Evolutionary conservation across 2,797 vertebrate species (phyloP).

Genomic region (Gallinago stenura): DNA sequence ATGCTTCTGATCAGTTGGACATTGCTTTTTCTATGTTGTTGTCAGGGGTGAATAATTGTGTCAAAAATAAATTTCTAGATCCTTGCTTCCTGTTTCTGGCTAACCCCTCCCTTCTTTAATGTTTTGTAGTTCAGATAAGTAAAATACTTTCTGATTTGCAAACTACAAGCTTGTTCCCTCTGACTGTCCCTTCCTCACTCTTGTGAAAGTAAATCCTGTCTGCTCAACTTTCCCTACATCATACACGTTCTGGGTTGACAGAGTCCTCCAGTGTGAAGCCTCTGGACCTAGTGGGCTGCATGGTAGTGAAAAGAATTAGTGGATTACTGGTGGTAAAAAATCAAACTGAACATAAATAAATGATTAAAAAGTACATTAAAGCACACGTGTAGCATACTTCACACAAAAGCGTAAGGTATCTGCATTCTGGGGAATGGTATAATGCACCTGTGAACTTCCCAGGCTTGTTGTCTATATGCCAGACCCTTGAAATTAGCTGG

Average conservation of each 20-base stretch:
- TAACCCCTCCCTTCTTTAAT: conserved; percentile 38
- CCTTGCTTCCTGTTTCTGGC: conserved; percentile 46
- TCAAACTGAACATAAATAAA: not conserved
- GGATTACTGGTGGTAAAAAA: not conserved
- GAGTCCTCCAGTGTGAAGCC: not conserved
- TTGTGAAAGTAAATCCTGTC: conserved; percentile 18
- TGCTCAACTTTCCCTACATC: not conserved
- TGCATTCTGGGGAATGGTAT: conserved; percentile 3
- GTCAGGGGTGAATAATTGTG: not conserved
- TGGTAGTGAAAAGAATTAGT: conserved; percentile 9
- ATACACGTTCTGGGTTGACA: not conserved
- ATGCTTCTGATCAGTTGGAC: not conserved
- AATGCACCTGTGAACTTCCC: conserved; percentile 23
- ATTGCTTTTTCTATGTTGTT: not conserved
- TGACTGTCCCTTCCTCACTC: conserved; percentile 31
- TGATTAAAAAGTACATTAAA: not conserved
- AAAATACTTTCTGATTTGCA: conserved; percentile 55
- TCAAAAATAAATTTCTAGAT: conserved; percentile 38
- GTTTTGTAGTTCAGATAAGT: conserved; percentile 36
- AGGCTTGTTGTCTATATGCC: not conserved
- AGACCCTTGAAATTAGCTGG: not conserved
- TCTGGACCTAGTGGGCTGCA: not conserved
- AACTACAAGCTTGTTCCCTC: conserved; percentile 33
- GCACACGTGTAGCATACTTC: not conserved
- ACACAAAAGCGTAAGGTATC: not conserved